These are phyloP conservation scores for rat (Rattus norvegicus) DNA, from an alignment of 2,113 vertebrate species.

Conservation along the genomic window DNA sequence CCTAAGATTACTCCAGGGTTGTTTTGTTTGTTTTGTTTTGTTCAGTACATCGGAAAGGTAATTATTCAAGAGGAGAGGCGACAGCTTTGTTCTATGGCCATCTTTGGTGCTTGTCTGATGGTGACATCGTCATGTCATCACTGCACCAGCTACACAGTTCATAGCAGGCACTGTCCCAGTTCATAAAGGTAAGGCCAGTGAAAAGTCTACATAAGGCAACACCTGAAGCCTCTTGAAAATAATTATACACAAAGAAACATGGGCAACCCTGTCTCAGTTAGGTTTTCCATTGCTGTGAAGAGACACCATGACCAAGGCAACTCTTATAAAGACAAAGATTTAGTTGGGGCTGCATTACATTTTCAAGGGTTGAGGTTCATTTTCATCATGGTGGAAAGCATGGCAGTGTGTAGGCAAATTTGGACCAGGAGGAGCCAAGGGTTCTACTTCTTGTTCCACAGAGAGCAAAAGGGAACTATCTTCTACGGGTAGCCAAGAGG, in stretches of 20 bases:
- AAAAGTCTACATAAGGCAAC: neutral
- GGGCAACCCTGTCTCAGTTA: neutral
- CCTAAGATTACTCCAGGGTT: too few species aligned
- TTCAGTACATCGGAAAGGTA: neutral
- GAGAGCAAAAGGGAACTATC: too few species aligned
- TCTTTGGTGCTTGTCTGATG: neutral
- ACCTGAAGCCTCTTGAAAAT: neutral
- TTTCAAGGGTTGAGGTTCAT: too few species aligned
- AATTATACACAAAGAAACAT: constrained; percentile 19
- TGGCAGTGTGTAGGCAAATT: too few species aligned
- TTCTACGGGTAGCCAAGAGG: too few species aligned
- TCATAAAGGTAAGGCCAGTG: neutral
- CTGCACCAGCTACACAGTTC: neutral
- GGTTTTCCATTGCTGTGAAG: too few species aligned
- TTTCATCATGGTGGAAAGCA: too few species aligned
- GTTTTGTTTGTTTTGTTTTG: neutral
- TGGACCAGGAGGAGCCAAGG: too few species aligned
- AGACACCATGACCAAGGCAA: too few species aligned
- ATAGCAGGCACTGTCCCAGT: neutral
- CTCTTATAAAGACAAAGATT: too few species aligned
- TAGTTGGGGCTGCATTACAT: too few species aligned
- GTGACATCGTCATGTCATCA: neutral
- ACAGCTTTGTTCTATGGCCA: neutral
- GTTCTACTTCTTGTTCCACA: too few species aligned
- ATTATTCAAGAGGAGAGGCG: neutral